Evolutionary conservation across 2,797 vertebrate species (phyloP), one percentile per base, ranked within the genome.

Genomic region (Mus caroli): DNA sequence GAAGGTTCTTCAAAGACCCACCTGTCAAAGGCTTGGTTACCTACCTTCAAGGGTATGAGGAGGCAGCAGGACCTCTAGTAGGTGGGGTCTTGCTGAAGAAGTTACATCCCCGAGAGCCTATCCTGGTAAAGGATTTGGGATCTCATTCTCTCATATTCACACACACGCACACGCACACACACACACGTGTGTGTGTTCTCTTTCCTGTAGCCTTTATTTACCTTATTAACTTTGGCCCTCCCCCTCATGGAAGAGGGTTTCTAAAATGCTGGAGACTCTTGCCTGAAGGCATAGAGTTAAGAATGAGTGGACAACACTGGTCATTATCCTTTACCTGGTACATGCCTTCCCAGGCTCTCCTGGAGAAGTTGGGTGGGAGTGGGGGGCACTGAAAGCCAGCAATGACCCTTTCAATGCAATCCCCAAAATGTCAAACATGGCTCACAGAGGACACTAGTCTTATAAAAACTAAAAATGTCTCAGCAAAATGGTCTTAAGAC

Each of bases 351-450:
- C 54, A 76, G 28, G 13, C 22, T 89, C 28, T 58, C 69, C 28
- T 46, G 40, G 43, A 95, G 77, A 83, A 78, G 62, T 56, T 56
- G 52, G 34, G 22, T 15, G 24, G 14, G 67, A 37, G n/a, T 71
- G 9, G 60, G 76, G 43, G 56, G 20, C 58, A 3, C 8, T 46
- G 31, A 20, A 78, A 34, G 37, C 10, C 56, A 84, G 90, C 22
- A 11, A 83, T 37, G 7, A 92, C 24, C 14, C n/a, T 37, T 2
- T 56, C 2, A 77, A 4, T 67, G 40, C 40, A 69, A 19, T 85
- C 67, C 22, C 79, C 67, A 95, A 64, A 85, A 92, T 94, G 43
- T 95, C 54, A 97, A 78, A 78, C 28, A 56, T 12, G 2, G 84
- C 24, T 10, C 60, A 71, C 15, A 78, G 54, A 85, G 20, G 34